Evolutionary conservation across 2,113 vertebrate species (phyloP), one percentile per base, ranked within the genome.

Genomic region (Polypterus bichir): DNA sequence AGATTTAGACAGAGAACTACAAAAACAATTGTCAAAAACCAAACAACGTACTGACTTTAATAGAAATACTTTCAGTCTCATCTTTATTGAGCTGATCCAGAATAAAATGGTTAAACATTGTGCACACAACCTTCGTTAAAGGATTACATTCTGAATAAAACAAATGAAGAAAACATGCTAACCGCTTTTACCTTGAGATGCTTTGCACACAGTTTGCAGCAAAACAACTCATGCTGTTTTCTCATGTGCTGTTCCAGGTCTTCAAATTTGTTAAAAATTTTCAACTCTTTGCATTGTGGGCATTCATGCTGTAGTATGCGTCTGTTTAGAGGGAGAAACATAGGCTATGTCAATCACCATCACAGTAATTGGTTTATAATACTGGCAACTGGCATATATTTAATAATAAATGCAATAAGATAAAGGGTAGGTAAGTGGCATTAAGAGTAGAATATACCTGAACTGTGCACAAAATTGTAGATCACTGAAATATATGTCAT

Each of bases 191-290:
- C 95, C 92, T 97, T 93, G 3, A 98, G 79, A 73, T 97, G 91
- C 64, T 92, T 94, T 47, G 89, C 78, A 68, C 96, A 99, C 54
- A 99, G 86, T 57, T 94, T 97, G 70, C 96, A 98, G 71, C 90
- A 93, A 81, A 98, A 98, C 49, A 97, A 87, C 60, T 98, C 95
- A 0, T 99, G 96, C 67, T 93, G 89, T 74, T 91, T 94, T 71
- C 95, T 86, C 95, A 97, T 96, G 73, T 99, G 96, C 58, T 97
- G 89, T n/a, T 99, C 93, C 69, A 98, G 80, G 65, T 99, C 95
- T 59, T 88, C 89, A 62, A 92, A 89, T 71, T 82, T 89, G 64
- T 78, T 83, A 67, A 99, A 99, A 0, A 93, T 78, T 11, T 89
- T 90, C 9, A 79, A 72, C 4, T 94, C 91, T 0, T 83, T 77